Evolutionary conservation across 2,113 vertebrate species (phyloP).

Genomic region (Gavialis gangeticus): DNA sequence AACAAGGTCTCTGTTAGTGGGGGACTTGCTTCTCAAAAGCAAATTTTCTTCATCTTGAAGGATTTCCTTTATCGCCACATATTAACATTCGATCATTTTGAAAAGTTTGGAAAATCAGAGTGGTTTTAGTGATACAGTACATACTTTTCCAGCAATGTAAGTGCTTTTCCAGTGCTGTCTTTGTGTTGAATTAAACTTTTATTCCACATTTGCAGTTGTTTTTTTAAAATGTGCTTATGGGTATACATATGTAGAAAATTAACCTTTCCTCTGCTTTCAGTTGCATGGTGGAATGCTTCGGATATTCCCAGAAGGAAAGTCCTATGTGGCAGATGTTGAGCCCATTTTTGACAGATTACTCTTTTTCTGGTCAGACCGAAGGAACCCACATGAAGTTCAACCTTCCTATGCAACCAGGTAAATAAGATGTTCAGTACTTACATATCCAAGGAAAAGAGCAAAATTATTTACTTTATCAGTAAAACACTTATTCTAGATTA

Average conservation of each 20-base stretch:
- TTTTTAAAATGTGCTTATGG: neutral
- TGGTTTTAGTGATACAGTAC: neutral
- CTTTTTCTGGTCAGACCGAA: slow-evolving; percentile 96
- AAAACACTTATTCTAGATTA: neutral
- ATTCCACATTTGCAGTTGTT: neutral
- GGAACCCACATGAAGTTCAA: slow-evolving; percentile 96
- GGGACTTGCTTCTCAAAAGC: neutral
- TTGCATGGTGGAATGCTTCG: slow-evolving; percentile 91
- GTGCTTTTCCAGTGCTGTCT: neutral
- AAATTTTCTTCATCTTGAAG: neutral
- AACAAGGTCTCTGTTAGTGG: neutral
- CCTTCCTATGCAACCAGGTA: slow-evolving; percentile 92
- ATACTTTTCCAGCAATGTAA: neutral
- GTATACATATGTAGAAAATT: neutral
- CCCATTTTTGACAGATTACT: slow-evolving; percentile 94
- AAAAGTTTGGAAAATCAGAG: neutral
- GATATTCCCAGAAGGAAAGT: slow-evolving; percentile 93
- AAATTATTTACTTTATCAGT: neutral
- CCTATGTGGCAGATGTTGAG: slow-evolving; percentile 90
- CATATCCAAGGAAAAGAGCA: neutral
- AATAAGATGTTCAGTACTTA: neutral
- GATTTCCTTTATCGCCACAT: neutral
- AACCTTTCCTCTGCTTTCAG: slow-evolving; percentile 72
- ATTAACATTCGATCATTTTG: neutral
- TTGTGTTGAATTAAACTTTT: neutral